Base-by-base conservation (phyloP, 2,888 invertebrate species). In the Alloscopus bannaensis region DNA sequence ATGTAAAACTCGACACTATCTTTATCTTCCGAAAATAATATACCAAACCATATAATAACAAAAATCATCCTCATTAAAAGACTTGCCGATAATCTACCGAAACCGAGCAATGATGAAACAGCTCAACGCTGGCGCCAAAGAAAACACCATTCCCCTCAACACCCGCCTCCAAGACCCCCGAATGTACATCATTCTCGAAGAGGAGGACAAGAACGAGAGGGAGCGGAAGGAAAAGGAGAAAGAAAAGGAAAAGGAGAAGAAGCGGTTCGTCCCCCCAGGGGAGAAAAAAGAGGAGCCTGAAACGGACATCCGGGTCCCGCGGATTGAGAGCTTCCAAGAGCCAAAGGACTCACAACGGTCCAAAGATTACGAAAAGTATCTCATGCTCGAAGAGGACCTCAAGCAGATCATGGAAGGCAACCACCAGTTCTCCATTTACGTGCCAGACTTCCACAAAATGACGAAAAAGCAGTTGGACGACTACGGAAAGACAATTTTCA, bases 361-460 rank as follows among this genome's bases (percentile, higher is more conserved):
- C 4, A 83, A 82, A 45, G 84, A 84, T 50, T 82, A 79, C 40
- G 80, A 83, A 42, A 80, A 70, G 42, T 71, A 75, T 11, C 57
- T 59, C 0, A 50, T 81, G 16, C 50, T 81, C 13, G 78, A 83
- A 0, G 82, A 84, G 36, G 86, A 86, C 50, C 55, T 86, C n/a
- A 81, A 69, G 40, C 42, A 76, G 24, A 85, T 85, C 69, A 79
- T 84, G 29, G 83, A 83, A 26, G 86, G 86, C 20, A 83, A 85
- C 50, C 85, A 85, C 57, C 73, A 84, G 0, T 78, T 85, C 31
- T 77, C 78, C 36, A 82, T 81, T 42, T 64, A 64, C 26, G 66
- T 85, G 1, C 85, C 85, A n/a, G 86, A 85, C 81, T 82, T 82
- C 36, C 80, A 83, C 24, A 84, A 76, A 47, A 84, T 86, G 86